phyloP scores from a whole-genome alignment of 2,888 invertebrate species.

The Leptopilina myrica region DNA sequence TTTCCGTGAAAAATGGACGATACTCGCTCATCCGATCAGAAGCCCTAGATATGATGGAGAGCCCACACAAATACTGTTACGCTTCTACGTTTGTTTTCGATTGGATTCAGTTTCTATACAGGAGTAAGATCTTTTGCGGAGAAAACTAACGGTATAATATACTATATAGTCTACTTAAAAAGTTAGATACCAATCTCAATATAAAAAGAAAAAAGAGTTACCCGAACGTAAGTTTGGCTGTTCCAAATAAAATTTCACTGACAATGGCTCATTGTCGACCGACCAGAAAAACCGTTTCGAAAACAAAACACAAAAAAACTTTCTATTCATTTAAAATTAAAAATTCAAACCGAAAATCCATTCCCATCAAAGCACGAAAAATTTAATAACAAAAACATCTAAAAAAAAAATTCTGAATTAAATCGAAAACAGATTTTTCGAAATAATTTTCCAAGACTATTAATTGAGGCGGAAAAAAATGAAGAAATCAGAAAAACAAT shows the following conservation, averaged over 20 bases:
- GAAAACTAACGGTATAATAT: constrained; percentile 25
- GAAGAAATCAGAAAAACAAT: too few relatives aligned
- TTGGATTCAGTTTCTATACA: constrained; percentile 16
- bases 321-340: too few relatives aligned
- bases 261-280: not conserved
- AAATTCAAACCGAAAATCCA: too few relatives aligned
- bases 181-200: not conserved
- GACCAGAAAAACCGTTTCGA: not conserved
- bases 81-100: constrained; percentile 8
- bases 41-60: constrained; percentile 13
- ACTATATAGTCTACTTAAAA: not conserved
- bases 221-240: not conserved
- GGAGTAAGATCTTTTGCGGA: constrained; percentile 12
- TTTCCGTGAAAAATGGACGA: not conserved
- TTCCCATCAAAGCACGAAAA: too few relatives aligned
- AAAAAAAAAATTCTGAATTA: too few relatives aligned
- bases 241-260: not conserved
- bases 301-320: not conserved
- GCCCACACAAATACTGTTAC: constrained; percentile 14
- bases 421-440: too few relatives aligned
- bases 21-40: constrained; percentile 7
- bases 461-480: too few relatives aligned
- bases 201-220: not conserved
- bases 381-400: too few relatives aligned
- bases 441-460: not conserved